A percentile compares a stretch with the other conserved stretches of the same genome.
phyloP scores from a whole-genome alignment of 92 coral and sea anemone genomes.

The Actinernus sp. region DNA sequence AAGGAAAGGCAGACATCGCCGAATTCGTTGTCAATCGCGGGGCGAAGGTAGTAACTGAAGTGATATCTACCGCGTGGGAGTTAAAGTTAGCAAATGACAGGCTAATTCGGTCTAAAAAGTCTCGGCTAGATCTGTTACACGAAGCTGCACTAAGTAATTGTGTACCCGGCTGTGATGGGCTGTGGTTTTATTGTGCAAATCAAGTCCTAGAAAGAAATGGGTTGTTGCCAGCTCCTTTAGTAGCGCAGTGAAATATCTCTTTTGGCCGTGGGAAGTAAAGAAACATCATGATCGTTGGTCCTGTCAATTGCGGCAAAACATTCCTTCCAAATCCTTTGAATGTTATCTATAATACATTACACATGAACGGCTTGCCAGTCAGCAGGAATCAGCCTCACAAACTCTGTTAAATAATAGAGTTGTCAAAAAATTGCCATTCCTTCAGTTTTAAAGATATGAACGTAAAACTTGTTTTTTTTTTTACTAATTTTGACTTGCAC shows the following conservation, averaged over 20 bases:
- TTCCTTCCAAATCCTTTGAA: too few relatives aligned
- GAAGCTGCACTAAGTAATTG: constrained; percentile 17
- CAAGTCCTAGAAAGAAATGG: constrained; percentile 34
- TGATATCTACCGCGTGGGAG: constrained; percentile 44
- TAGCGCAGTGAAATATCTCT: too few relatives aligned
- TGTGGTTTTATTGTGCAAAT: constrained; percentile 43
- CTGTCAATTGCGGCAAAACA: constrained; percentile 48
- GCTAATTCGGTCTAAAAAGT: constrained; percentile 15
- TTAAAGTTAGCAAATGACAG: constrained; percentile 24
- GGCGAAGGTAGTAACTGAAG: constrained; percentile 30
- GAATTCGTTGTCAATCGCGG: constrained; percentile 63
- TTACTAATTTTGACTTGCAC: too few relatives aligned
- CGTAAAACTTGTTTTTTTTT: too few relatives aligned
- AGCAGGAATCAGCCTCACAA: too few relatives aligned
- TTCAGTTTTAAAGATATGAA: too few relatives aligned
- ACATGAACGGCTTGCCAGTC: too few relatives aligned
- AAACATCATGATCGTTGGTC: constrained; percentile 48
- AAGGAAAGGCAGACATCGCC: constrained; percentile 62
- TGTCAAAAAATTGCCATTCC: too few relatives aligned
- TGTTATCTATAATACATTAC: too few relatives aligned
- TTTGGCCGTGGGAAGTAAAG: constrained; percentile 46
- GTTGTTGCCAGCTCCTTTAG: too few relatives aligned
- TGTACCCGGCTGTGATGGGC: constrained; percentile 22
- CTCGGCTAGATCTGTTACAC: constrained; percentile 35
- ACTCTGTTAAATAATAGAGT: too few relatives aligned